Evolutionary conservation across 2,113 vertebrate genomes (phyloP).

Genomic region (Psammodynastes pulverulentus): DNA sequence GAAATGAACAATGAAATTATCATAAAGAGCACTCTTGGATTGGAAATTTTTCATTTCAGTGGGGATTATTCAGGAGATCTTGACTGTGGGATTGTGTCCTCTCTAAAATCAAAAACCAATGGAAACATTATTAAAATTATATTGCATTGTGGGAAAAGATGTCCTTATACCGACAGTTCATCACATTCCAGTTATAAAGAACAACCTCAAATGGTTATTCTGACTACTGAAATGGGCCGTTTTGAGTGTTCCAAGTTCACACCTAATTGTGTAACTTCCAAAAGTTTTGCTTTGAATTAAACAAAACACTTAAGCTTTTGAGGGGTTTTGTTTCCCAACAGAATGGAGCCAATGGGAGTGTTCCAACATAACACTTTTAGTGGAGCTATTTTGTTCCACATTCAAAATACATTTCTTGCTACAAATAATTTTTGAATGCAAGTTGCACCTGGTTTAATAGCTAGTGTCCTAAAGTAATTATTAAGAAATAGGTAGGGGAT

Average conservation of each 20-base stretch:
- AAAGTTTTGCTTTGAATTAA: not conserved
- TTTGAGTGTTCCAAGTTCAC: conserved; percentile 37
- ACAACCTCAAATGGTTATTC: conserved; percentile 8
- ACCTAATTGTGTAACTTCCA: conserved; percentile 36
- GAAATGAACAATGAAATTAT: not conserved
- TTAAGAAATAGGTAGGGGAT: not conserved
- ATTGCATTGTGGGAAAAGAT: not conserved
- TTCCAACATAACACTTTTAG: not conserved
- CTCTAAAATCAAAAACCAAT: not conserved
- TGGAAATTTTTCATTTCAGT: not conserved
- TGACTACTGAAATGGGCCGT: not conserved
- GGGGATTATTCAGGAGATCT: not conserved
- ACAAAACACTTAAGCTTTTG: not conserved
- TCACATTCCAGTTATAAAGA: not conserved
- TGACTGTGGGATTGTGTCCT: not conserved
- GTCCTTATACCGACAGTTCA: not conserved
- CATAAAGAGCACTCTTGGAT: not conserved
- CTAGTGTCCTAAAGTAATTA: not conserved
- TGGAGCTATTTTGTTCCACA: not conserved
- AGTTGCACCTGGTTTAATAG: not conserved
- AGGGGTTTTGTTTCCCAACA: not conserved
- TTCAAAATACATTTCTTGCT: not conserved
- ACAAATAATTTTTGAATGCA: not conserved
- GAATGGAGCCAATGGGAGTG: not conserved
- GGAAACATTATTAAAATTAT: not conserved